Base-by-base conservation (phyloP, 2,797 vertebrate genomes). In the Rhinogobio ventralis region DNA sequence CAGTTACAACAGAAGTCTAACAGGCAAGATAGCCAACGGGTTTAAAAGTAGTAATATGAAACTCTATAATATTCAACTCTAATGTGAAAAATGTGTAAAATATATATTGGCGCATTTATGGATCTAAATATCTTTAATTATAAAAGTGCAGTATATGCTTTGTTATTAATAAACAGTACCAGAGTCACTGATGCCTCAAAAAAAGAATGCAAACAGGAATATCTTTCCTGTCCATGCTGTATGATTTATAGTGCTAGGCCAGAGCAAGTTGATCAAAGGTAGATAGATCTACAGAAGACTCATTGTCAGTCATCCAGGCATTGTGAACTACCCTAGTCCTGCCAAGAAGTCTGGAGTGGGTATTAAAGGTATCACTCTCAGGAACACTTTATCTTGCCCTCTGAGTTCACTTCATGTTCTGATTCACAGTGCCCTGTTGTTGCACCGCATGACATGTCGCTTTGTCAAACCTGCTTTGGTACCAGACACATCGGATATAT, bases 361-460 rank as follows among this genome's bases (percentile, higher is more conserved):
- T 60, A 71, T 71, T 79, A 84, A 84, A 84, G 75, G 25, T 74
- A 83, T 86, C 79, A 73, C 85, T 83, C 79, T 45, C 28, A 86
- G 69, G 79, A 82, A 33, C 79, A 85, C 79, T 86, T 87, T 77
- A 86, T 85, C 79, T 87, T 80, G 36, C 81, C 66, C 64, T 76
- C 66, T 82, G 81, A 85, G 80, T 49, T 76, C 69, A 51, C 46
- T 80, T 60, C 74, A 85, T 85, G 82, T 85, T 82, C 82, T 86
- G 86, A 87, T 80, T 85, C 82, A 83, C 75, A 77, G 53, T 80
- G 82, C 14, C 68, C 68, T 88, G 86, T 82, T 87, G 73, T 86
- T 80, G 79, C 64, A 82, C 36, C 6, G 55, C 75, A 60, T 84
- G 86, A 87, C 72, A 80, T 33, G 39, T 46, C 71, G 0, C 67